These are phyloP conservation scores for Sphaerophoria taeniata DNA, from an alignment of 2,888 invertebrate species.

Conservation along the genomic window DNA sequence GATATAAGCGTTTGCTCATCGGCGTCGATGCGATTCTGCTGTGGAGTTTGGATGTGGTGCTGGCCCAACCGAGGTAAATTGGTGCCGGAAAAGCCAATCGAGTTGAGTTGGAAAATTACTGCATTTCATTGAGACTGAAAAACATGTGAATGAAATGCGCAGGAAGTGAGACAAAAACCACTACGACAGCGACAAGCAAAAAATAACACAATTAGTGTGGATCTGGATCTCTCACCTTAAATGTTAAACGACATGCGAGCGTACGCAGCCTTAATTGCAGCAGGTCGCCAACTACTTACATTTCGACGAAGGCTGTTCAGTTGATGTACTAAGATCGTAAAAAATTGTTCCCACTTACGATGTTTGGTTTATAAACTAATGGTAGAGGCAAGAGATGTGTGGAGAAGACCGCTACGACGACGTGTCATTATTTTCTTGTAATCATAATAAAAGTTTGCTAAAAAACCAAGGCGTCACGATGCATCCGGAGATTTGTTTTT, in stretches of 20 bases:
- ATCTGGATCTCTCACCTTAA: conserved; percentile 62
- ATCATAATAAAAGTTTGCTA: conserved; percentile 20
- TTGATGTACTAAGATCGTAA: conserved; percentile 14
- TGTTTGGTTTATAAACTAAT: not conserved
- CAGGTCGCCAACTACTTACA: conserved; percentile 49
- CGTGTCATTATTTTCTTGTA: conserved; percentile 52
- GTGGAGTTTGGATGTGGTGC: not conserved
- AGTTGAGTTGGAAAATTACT: conserved; percentile 43
- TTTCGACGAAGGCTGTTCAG: conserved; percentile 38
- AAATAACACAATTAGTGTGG: conserved; percentile 67
- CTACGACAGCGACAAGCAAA: no score
- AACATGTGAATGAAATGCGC: conserved; percentile 56
- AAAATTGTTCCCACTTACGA: conserved; percentile 33
- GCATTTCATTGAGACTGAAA: conserved; percentile 35
- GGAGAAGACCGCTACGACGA: conserved; percentile 26
- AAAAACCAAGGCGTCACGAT: conserved; percentile 25
- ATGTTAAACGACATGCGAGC: conserved; percentile 56
- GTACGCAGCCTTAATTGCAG: conserved; percentile 71
- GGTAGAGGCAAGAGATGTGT: conserved; percentile 23
- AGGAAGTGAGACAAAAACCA: conserved; percentile 1
- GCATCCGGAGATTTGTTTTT: not conserved
- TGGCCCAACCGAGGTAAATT: no score
- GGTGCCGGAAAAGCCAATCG: conserved; percentile 53
- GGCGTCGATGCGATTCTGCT: not conserved
- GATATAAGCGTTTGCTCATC: conserved; percentile 14